Percentiles rank a stretch among this genome's conserved stretches.
Evolutionary conservation across 2,113 vertebrate species (phyloP).

Genomic region (Chaetodon auriga): DNA sequence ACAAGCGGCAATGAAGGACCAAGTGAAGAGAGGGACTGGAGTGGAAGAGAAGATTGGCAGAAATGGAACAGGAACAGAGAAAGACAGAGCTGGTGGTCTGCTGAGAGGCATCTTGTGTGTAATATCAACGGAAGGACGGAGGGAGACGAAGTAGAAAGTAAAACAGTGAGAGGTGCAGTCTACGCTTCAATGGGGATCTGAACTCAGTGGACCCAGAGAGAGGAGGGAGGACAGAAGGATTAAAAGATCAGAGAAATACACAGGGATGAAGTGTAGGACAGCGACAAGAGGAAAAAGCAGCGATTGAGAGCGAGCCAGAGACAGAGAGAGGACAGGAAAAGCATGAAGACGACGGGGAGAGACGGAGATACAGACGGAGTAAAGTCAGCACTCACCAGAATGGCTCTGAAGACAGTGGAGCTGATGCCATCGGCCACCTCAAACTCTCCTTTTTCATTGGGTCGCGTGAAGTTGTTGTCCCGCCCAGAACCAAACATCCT

Average conservation of each 20-base stretch:
- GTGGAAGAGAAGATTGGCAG: background rate
- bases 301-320: background rate
- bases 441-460: constrained; percentile 98
- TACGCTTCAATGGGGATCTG: background rate
- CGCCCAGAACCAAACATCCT: constrained; percentile 98
- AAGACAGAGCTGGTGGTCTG: background rate
- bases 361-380: no score
- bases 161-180: background rate
- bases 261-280: background rate
- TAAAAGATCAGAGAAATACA: background rate
- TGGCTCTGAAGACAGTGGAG: constrained; percentile 96
- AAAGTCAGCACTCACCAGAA: constrained; percentile 88
- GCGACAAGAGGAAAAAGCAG: background rate
- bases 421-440: constrained; percentile 98
- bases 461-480: constrained; percentile 97
- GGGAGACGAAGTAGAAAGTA: background rate
- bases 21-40: background rate
- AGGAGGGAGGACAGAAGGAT: background rate
- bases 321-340: background rate
- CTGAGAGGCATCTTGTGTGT: background rate
- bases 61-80: background rate
- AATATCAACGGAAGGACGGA: background rate
- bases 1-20: background rate
- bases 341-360: background rate
- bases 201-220: background rate